Conservation (phyloP, 1,140 invertebrate genomes). For the Papilio machaon region DNA sequence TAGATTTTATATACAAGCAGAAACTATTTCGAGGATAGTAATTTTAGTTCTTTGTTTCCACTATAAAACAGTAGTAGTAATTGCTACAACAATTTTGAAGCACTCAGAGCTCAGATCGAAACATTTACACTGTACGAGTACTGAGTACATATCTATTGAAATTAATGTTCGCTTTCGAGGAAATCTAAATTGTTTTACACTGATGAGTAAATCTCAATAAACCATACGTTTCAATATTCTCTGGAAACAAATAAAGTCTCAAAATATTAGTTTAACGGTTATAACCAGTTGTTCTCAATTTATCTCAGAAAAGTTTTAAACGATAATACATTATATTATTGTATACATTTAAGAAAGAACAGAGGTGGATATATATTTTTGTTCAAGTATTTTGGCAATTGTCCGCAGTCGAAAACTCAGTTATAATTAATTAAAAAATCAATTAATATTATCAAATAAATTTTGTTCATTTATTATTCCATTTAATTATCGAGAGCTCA, state of each 20-base stretch:
- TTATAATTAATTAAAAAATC: no score
- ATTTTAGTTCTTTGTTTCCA: neutral
- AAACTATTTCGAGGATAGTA: neutral
- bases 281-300: neutral
- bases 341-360: no score
- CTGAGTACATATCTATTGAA: neutral
- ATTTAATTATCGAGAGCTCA: constrained; percentile 8
- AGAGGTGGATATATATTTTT: no score
- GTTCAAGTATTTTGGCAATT: no score
- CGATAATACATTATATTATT: no score
- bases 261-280: neutral
- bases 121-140: constrained; percentile 8
- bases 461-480: neutral
- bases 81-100: neutral
- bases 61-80: neutral
- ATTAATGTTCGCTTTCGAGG: neutral
- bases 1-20: neutral
- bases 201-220: constrained; percentile 10
- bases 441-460: neutral
- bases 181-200: neutral
- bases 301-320: no score
- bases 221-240: neutral
- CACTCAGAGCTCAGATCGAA: constrained; percentile 8
- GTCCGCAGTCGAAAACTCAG: no score
- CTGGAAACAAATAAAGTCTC: neutral